These are phyloP conservation scores for Geotria australis DNA, from an alignment of 2,797 vertebrate species.

Conservation along the genomic window DNA sequence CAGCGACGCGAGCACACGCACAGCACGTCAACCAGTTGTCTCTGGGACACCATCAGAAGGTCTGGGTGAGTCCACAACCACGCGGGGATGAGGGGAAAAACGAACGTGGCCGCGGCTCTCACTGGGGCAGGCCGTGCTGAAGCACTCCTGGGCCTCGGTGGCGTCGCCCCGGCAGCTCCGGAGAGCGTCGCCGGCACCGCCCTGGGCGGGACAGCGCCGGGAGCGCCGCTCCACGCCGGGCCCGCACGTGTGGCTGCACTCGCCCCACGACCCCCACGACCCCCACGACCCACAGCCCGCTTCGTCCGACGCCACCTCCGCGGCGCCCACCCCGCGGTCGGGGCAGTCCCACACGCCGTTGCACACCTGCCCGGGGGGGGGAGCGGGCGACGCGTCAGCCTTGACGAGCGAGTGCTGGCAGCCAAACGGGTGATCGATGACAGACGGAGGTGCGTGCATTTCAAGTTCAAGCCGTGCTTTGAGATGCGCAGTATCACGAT, in stretches of 20 bases:
- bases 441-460: no score
- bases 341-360: slow-evolving; percentile 26
- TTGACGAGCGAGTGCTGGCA: neutral
- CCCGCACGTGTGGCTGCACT: slow-evolving; percentile 31
- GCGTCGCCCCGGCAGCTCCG: slow-evolving; percentile 18
- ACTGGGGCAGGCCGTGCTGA: slow-evolving; percentile 33
- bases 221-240: slow-evolving; percentile 15
- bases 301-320: slow-evolving; percentile 15
- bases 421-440: neutral
- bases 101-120: neutral
- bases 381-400: neutral
- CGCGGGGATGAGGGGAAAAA: no score
- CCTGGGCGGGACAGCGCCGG: slow-evolving; percentile 13
- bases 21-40: no score
- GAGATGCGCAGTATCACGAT: no score
- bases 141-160: slow-evolving; percentile 27
- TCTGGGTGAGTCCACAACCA: no score
- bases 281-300: slow-evolving; percentile 26
- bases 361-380: slow-evolving; percentile 23
- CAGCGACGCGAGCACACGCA: no score
- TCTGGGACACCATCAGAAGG: no score
- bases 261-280: slow-evolving; percentile 29
- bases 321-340: slow-evolving; percentile 3
- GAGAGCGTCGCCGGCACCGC: slow-evolving; percentile 8
- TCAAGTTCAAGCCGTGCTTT: no score